Conservation (phyloP, 2,113 vertebrate species). For the Sylvietta virens region DNA sequence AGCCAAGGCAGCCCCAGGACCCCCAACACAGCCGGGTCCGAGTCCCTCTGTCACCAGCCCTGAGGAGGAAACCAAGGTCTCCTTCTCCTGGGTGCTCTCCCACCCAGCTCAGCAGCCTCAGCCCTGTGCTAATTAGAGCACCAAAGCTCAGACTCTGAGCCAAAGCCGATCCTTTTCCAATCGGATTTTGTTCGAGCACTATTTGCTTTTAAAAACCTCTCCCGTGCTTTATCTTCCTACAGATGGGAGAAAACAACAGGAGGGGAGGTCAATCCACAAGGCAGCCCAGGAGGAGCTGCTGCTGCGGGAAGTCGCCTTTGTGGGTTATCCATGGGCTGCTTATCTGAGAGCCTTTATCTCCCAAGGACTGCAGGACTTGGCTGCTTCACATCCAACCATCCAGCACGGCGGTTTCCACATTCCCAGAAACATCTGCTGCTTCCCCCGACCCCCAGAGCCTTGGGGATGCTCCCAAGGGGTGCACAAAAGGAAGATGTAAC, state of each 20-base stretch:
- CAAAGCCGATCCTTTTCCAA: slow-evolving; percentile 49
- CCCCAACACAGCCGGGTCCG: background rate
- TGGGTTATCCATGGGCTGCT: background rate
- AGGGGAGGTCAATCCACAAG: background rate
- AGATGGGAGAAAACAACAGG: background rate
- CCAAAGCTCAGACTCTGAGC: background rate
- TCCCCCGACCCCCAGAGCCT: background rate
- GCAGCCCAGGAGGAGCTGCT: background rate
- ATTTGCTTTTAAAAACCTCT: slow-evolving; percentile 51
- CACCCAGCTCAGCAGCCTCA: fast-evolving
- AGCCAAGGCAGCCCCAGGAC: background rate
- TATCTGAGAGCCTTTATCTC: background rate
- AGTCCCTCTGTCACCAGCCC: background rate
- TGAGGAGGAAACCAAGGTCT: background rate
- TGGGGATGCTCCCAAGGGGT: background rate
- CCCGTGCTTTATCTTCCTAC: slow-evolving; percentile 11
- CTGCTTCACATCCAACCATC: fast-evolving
- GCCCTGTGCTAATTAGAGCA: slow-evolving; percentile 44
- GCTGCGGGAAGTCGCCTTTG: background rate
- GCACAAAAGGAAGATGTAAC: background rate
- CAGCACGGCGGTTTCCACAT: background rate
- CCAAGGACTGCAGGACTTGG: background rate
- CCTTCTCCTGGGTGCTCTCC: background rate
- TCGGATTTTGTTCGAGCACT: slow-evolving; percentile 17
- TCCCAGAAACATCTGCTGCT: background rate